phyloP scores from a whole-genome alignment of 2,113 vertebrate genomes.

The Turdus rufiventris region DNA sequence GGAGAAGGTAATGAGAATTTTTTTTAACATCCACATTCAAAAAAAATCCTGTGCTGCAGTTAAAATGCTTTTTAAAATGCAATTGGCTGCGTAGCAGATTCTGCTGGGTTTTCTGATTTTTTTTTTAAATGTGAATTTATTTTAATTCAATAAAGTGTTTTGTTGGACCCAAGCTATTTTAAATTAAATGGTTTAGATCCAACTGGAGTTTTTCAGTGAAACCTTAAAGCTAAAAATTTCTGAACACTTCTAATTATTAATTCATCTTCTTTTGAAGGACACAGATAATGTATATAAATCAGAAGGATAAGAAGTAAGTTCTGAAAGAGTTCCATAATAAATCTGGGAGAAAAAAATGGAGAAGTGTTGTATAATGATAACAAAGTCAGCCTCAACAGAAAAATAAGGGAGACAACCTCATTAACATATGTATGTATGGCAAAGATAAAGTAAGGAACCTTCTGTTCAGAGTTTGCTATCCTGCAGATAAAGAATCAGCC shows the following conservation, averaged over 20 bases:
- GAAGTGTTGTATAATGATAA: neutral
- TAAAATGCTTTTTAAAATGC: neutral
- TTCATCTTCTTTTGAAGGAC: neutral
- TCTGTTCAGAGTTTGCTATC: neutral
- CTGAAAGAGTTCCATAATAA: neutral
- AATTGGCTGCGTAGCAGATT: neutral
- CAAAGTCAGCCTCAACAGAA: neutral
- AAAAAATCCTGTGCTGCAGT: neutral
- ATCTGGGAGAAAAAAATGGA: neutral
- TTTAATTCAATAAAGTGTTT: neutral
- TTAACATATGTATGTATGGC: neutral
- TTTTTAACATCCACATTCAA: neutral
- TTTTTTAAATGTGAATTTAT: neutral
- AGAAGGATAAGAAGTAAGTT: neutral
- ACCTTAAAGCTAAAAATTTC: neutral
- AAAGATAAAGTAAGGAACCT: neutral
- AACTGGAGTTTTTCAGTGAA: neutral
- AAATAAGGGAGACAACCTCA: neutral
- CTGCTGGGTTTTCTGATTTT: neutral
- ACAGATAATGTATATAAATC: neutral
- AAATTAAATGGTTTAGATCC: neutral
- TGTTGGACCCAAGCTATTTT: neutral
- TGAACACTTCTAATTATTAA: neutral
- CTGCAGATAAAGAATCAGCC: neutral
- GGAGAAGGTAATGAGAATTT: neutral